phyloP scores from a whole-genome alignment of 2,797 vertebrate species.

The Anolis apletophallus region DNA sequence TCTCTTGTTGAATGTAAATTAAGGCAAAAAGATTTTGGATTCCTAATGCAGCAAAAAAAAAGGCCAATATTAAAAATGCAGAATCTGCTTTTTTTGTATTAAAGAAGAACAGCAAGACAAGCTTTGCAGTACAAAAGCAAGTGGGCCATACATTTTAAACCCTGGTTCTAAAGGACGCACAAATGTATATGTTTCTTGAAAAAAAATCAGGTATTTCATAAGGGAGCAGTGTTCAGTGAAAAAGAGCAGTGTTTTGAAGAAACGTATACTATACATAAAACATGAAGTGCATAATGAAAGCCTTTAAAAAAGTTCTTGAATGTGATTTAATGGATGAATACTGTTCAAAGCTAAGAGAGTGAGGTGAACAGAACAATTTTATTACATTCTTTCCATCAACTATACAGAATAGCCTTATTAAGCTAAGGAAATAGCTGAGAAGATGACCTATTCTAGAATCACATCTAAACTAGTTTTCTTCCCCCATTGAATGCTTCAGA shows the following conservation, averaged over 20 bases:
- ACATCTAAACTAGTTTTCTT: neutral
- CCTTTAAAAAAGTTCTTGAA: neutral
- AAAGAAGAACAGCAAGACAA: neutral
- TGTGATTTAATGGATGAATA: neutral
- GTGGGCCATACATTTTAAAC: neutral
- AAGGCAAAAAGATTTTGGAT: neutral
- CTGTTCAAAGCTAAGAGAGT: slow-evolving; percentile 6
- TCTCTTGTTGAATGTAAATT: neutral
- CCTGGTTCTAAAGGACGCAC: slow-evolving; percentile 24
- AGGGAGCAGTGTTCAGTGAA: slow-evolving; percentile 13
- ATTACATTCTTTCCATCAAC: neutral
- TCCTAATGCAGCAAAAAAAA: neutral
- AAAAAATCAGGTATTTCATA: slow-evolving; percentile 13
- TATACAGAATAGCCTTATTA: neutral
- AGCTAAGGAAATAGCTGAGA: neutral
- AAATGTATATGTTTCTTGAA: slow-evolving; percentile 45
- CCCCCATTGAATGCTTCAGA: neutral
- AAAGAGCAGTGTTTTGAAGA: slow-evolving; percentile 31
- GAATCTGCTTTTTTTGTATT: neutral
- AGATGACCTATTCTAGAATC: neutral
- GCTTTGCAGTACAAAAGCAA: neutral
- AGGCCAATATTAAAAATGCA: neutral
- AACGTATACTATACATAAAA: slow-evolving; percentile 39
- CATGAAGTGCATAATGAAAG: neutral
- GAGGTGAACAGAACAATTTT: neutral